Evolutionary conservation across 1,140 invertebrate genomes (phyloP).

Genomic region (Drosophila eugracilis): DNA sequence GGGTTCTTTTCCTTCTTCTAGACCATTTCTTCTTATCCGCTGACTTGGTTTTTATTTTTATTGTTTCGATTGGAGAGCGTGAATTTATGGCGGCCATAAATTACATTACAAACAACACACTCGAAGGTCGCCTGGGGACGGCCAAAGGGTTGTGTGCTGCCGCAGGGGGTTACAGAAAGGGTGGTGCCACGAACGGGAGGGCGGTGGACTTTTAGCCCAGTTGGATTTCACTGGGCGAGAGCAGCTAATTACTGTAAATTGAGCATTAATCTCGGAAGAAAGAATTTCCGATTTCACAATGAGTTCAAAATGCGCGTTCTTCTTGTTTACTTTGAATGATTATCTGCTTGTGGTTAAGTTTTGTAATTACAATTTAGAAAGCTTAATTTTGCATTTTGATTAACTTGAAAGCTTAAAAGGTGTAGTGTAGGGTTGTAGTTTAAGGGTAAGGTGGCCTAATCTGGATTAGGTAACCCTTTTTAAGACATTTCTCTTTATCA

Average conservation of each 20-base stretch:
- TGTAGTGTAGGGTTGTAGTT: too few species aligned
- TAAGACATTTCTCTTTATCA: too few species aligned
- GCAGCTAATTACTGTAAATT: slow-evolving; percentile 64
- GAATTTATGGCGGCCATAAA: slow-evolving; percentile 66
- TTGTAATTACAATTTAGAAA: neutral
- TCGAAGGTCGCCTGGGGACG: slow-evolving; percentile 47
- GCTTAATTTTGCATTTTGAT: too few species aligned
- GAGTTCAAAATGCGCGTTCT: neutral
- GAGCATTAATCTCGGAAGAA: slow-evolving; percentile 21
- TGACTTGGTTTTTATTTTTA: slow-evolving; percentile 22
- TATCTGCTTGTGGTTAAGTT: neutral
- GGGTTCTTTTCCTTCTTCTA: too few species aligned
- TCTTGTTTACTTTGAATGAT: neutral
- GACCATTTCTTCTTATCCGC: neutral
- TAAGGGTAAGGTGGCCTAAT: too few species aligned
- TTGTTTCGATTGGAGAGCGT: slow-evolving; percentile 40
- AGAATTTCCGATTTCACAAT: slow-evolving; percentile 23
- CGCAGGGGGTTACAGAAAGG: neutral
- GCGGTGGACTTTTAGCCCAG: slow-evolving; percentile 6
- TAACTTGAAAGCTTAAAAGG: too few species aligned
- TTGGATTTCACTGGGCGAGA: slow-evolving; percentile 27
- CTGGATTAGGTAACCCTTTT: too few species aligned
- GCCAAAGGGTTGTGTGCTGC: slow-evolving; percentile 24
- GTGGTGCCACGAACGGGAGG: slow-evolving; percentile 4
- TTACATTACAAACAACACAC: slow-evolving; percentile 37